Evolutionary conservation across 2,888 invertebrate genomes (phyloP), one percentile per base, ranked within the genome.

Genomic region (Sisyra terminalis): DNA sequence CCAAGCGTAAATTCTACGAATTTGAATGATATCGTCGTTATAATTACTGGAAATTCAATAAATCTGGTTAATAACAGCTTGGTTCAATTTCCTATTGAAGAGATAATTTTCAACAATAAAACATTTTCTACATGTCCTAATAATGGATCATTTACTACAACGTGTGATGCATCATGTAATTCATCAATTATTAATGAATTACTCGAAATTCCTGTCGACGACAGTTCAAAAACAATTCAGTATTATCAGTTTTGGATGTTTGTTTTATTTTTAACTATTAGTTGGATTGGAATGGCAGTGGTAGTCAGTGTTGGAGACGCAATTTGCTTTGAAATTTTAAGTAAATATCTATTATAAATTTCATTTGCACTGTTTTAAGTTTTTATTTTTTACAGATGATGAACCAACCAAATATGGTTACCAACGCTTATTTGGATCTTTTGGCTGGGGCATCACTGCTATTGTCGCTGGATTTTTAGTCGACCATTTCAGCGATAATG

Each of bases 301-400:
- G 80, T 85, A 2, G 82, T 89, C 13, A 87, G 85, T 48, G 74
- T 93, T 43, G 83, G 82, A 2, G 93, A 94, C 65, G 82, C 90
- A 0, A 84, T 92, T 46, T 89, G 89, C 56, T 89, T 90, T 58
- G 76, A 82, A 53, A 65, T 85, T 40, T 66, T 93, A 16, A 89
- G 85, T 75, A 60, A 59, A n/a, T n/a, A n/a, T n/a, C n/a, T n/a
- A n/a, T 60, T 55, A 14, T 24, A 29, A 16, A 34, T 7, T 7
- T 5, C 24, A 24, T 24, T 24, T 24, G 7, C 7, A 24, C 7
- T 24, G 3, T 17, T 29, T 40, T 43, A 18, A n/a, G 14, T 37
- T 40, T 30, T 44, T 17, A 10, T 31, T 37, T 46, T 39, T 45
- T 64, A 4, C 57, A 83, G 83, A 80, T 37, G 73, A 78, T 3